These are phyloP conservation scores for Oncorhynchus mykiss DNA, from an alignment of 2,113 vertebrate genomes.

Conservation along the genomic window DNA sequence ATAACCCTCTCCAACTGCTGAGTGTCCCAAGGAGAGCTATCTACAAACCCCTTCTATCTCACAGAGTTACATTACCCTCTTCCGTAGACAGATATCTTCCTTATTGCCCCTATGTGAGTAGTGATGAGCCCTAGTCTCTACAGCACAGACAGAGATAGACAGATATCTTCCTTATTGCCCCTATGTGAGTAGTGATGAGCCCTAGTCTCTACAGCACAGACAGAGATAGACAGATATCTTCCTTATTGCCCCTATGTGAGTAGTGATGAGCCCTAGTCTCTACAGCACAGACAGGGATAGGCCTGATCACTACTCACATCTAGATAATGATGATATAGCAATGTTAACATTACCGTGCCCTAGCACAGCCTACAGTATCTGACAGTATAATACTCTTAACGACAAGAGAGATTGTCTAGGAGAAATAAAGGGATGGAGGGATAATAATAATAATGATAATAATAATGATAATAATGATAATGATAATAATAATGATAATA, in stretches of 20 bases:
- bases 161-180: neutral
- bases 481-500: too few species aligned
- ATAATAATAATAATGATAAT: too few species aligned
- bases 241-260: neutral
- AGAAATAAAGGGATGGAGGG: too few species aligned
- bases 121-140: neutral
- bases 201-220: neutral
- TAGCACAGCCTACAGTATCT: neutral
- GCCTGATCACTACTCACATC: neutral
- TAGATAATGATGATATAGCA: neutral
- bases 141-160: neutral
- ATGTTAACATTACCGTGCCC: neutral
- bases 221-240: neutral
- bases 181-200: neutral
- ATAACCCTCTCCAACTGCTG: neutral
- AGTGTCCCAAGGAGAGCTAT: neutral
- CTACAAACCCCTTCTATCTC: neutral
- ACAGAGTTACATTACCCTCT: neutral
- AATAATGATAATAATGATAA: too few species aligned
- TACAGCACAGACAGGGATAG: neutral
- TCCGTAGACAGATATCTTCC: neutral
- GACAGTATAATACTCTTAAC: too few species aligned
- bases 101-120: neutral
- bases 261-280: too few species aligned
- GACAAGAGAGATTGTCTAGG: too few species aligned